A percentile compares a stretch with the other conserved stretches of the same genome.
These are phyloP conservation scores for Aphrocallistes beatrix DNA, from an alignment of 37 sponge, comb jelly and placozoan species.

Conservation along the genomic window DNA sequence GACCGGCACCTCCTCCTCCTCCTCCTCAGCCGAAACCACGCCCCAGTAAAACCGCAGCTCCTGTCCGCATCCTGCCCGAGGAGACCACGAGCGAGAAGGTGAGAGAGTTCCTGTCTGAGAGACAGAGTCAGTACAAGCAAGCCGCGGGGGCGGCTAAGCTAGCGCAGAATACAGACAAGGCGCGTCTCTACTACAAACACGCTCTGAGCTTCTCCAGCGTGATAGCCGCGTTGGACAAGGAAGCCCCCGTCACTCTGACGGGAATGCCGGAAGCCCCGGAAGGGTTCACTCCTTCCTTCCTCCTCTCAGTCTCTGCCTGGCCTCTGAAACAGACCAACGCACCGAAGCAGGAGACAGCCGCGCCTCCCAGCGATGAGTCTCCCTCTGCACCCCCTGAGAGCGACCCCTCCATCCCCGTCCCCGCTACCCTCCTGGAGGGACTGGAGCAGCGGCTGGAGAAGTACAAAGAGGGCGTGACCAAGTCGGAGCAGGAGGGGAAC, in stretches of 20 bases:
- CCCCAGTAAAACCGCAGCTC: neutral
- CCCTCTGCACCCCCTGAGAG: neutral
- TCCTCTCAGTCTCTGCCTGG: neutral
- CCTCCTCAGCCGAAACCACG: neutral
- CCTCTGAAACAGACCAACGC: neutral
- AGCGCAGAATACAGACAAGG: neutral
- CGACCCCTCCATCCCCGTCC: slow-evolving; percentile 53
- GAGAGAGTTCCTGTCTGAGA: neutral
- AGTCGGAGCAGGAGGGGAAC: slow-evolving; percentile 69
- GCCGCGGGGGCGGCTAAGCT: neutral
- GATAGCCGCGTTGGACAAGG: slow-evolving; percentile 25
- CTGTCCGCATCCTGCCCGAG: neutral
- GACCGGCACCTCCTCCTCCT: neutral
- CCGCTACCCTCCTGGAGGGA: slow-evolving; percentile 56
- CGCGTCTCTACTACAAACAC: neutral
- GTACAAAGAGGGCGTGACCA: slow-evolving; percentile 43
- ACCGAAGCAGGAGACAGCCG: neutral
- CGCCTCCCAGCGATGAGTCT: neutral
- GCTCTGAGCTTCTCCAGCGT: neutral
- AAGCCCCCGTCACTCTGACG: neutral
- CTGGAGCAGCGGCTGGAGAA: slow-evolving; percentile 64
- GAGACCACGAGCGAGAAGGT: neutral
- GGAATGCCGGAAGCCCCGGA: neutral
- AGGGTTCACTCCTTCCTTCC: neutral
- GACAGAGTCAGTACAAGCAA: neutral